Base-by-base conservation (phyloP, 2,797 vertebrate genomes). In the Acipenser ruthenus region DNA sequence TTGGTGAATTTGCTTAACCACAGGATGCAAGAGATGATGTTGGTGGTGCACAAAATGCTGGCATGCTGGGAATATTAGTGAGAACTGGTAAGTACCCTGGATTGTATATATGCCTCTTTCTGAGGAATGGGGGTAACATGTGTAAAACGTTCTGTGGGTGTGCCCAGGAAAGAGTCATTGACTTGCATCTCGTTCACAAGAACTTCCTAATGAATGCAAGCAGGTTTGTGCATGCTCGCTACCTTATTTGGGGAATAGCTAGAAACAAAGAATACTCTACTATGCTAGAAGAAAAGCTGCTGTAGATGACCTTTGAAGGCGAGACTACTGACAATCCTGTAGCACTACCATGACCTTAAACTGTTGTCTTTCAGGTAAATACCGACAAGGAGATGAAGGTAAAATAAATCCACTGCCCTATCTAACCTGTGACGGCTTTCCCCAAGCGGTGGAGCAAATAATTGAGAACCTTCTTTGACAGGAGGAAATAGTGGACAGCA, bases 11-110 rank as follows among this genome's bases (percentile, higher is more conserved):
- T 68, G 10, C 61, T 60, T 67, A 7, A 5, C 12, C 48, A 37
- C 77, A 98, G 96, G 96, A 99, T 65, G 93, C 88, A 75, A 87
- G 95, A 78, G 96, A 95, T 69, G 96, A 98, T 50, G 89, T 97
- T n/a, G 94, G 90, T 0, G 96, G 96, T 0, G 94, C 95, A 70
- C 96, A 99, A 84, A 83, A 84, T 0, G 79, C 83, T 0, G 96
- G 95, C 62, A 95, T 99, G 92, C 77, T 89, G 73, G 96, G 96
- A 68, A 97, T 99, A 83, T 84, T 99, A 53, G 96, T 98, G 0
- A 88, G 80, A 83, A 98, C 95, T 0, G 95, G 96, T 96, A 75
- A 71, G 90, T 81, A 15, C 3, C 23, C 2, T 37, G 2, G 23
- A 37, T 37, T 37, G 23, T 37, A 37, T 37, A 3, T 3, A 37